phyloP scores from a whole-genome alignment of 2,888 invertebrate species.

The Drosophila greeni region DNA sequence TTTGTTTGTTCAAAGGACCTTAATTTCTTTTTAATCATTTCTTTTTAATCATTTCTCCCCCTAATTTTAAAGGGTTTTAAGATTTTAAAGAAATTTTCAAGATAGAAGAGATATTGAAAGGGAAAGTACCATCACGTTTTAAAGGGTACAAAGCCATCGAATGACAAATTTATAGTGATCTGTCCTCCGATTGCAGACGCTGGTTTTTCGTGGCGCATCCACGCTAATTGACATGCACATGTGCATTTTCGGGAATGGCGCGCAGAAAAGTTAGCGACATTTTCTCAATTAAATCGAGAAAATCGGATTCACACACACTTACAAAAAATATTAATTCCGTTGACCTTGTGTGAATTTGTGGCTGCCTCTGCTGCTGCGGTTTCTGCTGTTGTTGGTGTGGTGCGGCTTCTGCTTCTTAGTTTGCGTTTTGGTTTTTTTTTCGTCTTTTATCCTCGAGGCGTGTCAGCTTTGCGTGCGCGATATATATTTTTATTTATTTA shows the following conservation, averaged over 20 bases:
- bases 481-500: conserved; percentile 31
- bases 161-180: not conserved
- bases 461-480: conserved; percentile 47
- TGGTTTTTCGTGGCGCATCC: conserved; percentile 33
- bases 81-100: not conserved
- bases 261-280: conserved; percentile 30
- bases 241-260: conserved; percentile 45
- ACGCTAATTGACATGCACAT: conserved; percentile 70
- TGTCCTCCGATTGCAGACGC: conserved; percentile 21
- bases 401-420: conserved; percentile 33
- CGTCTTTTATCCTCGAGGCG: conserved; percentile 42
- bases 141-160: not conserved
- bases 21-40: too few relatives aligned
- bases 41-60: not conserved
- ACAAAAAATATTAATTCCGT: conserved; percentile 77
- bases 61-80: not conserved
- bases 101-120: too few relatives aligned
- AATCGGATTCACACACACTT: conserved; percentile 50
- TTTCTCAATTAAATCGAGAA: conserved; percentile 49
- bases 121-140: not conserved
- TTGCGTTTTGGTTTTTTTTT: conserved; percentile 27
- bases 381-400: conserved; percentile 32
- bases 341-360: conserved; percentile 72
- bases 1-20: not conserved
- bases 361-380: conserved; percentile 38